Evolutionary conservation across 1,140 invertebrate genomes (phyloP), one percentile per base, ranked within the genome.

Genomic region (Aphelenchoides avenae): DNA sequence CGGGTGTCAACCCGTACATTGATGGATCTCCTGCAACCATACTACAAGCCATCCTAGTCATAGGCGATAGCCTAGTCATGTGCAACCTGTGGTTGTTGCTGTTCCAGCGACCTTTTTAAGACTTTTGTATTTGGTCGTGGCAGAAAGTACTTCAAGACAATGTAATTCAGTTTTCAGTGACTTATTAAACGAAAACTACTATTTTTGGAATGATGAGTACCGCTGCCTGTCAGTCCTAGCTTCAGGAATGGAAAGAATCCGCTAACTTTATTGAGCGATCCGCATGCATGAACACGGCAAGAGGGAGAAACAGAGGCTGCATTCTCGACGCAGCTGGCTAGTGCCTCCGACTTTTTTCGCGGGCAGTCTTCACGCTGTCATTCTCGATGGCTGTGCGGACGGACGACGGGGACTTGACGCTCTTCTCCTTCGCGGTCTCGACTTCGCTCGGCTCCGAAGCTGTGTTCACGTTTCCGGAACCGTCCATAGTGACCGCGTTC

Each of bases 401-500:
- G 18, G n/a, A 15, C 20, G 46, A 49, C 24, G 24, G 37, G 6
- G 29, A 13, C 7, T 49, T 49, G n/a, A 26, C 6, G 46, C 6
- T 20, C 5, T 6, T 44, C 37, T 43, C 24, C 50, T 40, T 49
- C 15, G 29, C 50, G 50, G 13, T 11, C 11, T 11, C 34, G 34
- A n/a, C 18, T 11, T 11, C 11, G 11, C 18, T 11, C 34, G n/a
- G n/a, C 18, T 11, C 11, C 11, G 34, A 11, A 11, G 11, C 18
- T 11, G 11, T n/a, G n/a, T 36, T 36, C 18, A 11, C 34, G 11
- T 11, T 11, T 11, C 11, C 34, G 11, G 11, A 36, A 11, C 18
- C 18, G 11, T 11, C 11, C 11, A 11, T 11, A 18, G 49, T 63
- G 27, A 53, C 50, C 58, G 62, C 54, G 44, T 29, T 48, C 15